Evolutionary conservation across 2,113 vertebrate species (phyloP).

Genomic region (Cathartes aura): DNA sequence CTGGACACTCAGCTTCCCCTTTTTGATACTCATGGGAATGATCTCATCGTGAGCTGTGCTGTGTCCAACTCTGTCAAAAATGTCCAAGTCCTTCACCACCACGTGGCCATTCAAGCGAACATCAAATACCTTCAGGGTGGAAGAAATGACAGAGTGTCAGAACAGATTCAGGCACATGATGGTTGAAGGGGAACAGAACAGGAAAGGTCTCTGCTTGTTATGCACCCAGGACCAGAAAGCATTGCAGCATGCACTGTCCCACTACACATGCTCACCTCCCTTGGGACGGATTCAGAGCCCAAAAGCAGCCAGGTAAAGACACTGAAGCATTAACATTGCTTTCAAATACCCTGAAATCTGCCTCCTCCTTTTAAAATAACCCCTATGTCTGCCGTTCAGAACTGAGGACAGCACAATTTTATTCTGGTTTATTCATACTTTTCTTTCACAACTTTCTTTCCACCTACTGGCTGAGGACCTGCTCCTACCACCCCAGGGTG

Average conservation of each 20-base stretch:
- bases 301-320: neutral
- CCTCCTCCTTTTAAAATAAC: neutral
- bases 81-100: conserved; percentile 97
- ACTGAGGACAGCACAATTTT: neutral
- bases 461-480: neutral
- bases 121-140: conserved; percentile 89
- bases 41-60: conserved; percentile 97
- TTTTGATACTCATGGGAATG: conserved; percentile 90
- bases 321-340: neutral
- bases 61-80: conserved; percentile 97
- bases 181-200: neutral
- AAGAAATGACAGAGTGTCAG: conserved; percentile 32
- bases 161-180: neutral
- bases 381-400: neutral
- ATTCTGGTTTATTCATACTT: neutral
- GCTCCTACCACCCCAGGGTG: neutral
- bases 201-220: neutral
- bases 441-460: neutral
- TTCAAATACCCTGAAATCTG: neutral
- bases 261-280: neutral
- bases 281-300: neutral
- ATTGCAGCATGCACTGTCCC: neutral
- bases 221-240: neutral
- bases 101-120: conserved; percentile 94
- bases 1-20: conserved; percentile 94